Evolutionary conservation across 1,140 invertebrate genomes (phyloP).

Genomic region (Drosophila dunni): DNA sequence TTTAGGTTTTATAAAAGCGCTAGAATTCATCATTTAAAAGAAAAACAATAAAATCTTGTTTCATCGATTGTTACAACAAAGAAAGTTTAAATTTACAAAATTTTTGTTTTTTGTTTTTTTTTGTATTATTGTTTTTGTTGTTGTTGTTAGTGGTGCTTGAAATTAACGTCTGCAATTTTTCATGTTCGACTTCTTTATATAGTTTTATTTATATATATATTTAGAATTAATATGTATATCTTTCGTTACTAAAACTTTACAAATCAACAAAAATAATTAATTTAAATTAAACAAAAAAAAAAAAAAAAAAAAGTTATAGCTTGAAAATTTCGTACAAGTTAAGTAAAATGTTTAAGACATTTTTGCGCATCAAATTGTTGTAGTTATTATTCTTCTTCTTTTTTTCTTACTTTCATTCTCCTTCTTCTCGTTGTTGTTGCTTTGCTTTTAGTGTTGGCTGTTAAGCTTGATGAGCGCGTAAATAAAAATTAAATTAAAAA

Average conservation of each 20-base stretch:
- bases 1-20: conserved; percentile 35
- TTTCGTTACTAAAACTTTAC: conserved; percentile 30
- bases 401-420: background rate
- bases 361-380: conserved; percentile 16
- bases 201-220: conserved; percentile 39
- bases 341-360: conserved; percentile 27
- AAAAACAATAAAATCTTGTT: conserved; percentile 15
- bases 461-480: conserved; percentile 16
- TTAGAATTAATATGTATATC: conserved; percentile 11
- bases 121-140: conserved; percentile 6
- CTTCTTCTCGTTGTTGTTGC: background rate
- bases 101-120: conserved; percentile 5
- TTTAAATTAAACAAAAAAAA: conserved; percentile 36
- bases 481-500: conserved; percentile 8
- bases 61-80: conserved; percentile 21
- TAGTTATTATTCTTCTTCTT: background rate
- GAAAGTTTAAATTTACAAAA: conserved; percentile 27
- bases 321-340: conserved; percentile 1
- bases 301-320: background rate
- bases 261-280: conserved; percentile 48
- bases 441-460: background rate
- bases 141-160: conserved; percentile 16
- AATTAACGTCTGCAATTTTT: conserved; percentile 12
- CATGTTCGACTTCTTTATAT: conserved; percentile 28
- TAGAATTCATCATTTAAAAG: conserved; percentile 3